Percentiles rank a stretch among this genome's conserved stretches.
Evolutionary conservation across 2,888 invertebrate species (phyloP).

Genomic region (Dryobotodes eremita): DNA sequence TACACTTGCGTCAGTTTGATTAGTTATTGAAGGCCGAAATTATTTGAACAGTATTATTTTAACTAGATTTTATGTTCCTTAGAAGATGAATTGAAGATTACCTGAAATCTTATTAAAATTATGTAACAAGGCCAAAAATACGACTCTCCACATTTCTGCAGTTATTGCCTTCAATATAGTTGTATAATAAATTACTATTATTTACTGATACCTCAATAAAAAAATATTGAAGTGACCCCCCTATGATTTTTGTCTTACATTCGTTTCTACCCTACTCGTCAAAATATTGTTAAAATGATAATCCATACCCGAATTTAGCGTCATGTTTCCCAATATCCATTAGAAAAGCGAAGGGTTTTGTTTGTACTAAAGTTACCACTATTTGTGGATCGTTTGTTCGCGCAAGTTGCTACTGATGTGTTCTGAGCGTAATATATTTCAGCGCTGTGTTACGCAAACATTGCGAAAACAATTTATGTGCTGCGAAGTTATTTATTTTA

Average conservation of each 20-base stretch:
- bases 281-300: constrained; percentile 24
- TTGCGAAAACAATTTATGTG: constrained; percentile 60
- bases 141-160: neutral
- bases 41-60: too few species aligned
- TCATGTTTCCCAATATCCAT: constrained; percentile 37
- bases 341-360: constrained; percentile 19
- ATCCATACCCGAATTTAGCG: constrained; percentile 52
- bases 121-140: neutral
- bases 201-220: neutral
- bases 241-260: neutral
- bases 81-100: neutral
- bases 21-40: neutral
- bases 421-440: constrained; percentile 50
- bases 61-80: neutral
- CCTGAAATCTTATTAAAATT: neutral
- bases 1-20: constrained; percentile 7
- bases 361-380: constrained; percentile 36
- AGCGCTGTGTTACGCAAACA: constrained; percentile 53
- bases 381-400: constrained; percentile 51
- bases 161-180: neutral
- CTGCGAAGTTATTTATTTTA: constrained; percentile 61
- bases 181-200: neutral
- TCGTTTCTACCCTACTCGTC: neutral
- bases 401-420: constrained; percentile 26
- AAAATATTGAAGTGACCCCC: too few species aligned